phyloP scores from a whole-genome alignment of 1,140 invertebrate species.

The Ganaspis sp. region DNA sequence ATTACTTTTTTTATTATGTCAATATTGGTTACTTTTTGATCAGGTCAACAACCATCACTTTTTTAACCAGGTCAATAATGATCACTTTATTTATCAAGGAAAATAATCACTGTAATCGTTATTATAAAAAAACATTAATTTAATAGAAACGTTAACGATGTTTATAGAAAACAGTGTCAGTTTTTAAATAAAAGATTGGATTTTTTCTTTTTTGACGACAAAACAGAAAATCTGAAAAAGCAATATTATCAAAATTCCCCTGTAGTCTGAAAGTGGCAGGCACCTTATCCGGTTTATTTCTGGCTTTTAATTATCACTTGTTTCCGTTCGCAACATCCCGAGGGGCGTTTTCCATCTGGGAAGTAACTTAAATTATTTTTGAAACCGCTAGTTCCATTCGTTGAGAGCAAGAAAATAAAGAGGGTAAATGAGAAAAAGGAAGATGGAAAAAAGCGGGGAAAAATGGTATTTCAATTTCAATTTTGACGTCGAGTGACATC shows the following conservation, averaged over 20 bases:
- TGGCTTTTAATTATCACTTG: constrained; percentile 25
- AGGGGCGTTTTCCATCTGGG: constrained; percentile 3
- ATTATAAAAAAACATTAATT: too few relatives aligned
- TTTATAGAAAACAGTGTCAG: too few relatives aligned
- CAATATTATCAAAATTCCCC: background rate
- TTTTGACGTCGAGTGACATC: constrained; percentile 24
- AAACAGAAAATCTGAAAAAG: too few relatives aligned
- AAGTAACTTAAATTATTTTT: constrained; percentile 26
- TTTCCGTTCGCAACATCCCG: constrained; percentile 5
- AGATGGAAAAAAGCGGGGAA: background rate
- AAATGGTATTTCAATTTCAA: constrained; percentile 29
- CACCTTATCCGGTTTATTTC: constrained; percentile 8
- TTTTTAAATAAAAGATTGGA: too few relatives aligned
- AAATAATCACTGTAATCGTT: too few relatives aligned
- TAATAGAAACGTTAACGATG: too few relatives aligned
- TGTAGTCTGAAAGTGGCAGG: background rate
- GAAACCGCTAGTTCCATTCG: constrained; percentile 8
- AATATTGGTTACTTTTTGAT: too few relatives aligned
- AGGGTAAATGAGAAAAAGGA: constrained; percentile 21
- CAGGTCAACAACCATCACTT: too few relatives aligned
- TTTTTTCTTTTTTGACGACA: too few relatives aligned
- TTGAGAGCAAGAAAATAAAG: background rate
- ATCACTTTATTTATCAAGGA: too few relatives aligned
- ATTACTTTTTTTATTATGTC: too few relatives aligned
- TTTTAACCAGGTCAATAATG: too few relatives aligned